Base-by-base conservation (phyloP, 2,888 invertebrate species). In the Dicycla oo region DNA sequence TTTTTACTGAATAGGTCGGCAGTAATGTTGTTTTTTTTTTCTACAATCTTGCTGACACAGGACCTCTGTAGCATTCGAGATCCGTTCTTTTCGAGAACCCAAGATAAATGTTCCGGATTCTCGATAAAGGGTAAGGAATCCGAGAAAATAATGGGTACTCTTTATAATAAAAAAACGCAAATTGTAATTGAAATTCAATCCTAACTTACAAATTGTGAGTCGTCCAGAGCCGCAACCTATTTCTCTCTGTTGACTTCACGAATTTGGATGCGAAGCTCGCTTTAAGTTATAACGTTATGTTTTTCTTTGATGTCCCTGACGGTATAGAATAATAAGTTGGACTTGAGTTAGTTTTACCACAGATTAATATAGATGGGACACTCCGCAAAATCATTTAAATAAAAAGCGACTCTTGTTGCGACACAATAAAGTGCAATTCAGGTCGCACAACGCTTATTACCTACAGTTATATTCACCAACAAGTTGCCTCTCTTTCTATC, bases 221-320 rank as follows among this genome's bases (percentile, higher is more conserved):
- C 23, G 34, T 20, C 51, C 54, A 49, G 47, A 51, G 30, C 34
- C 54, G 38, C n/a, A 72, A 72, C 53, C 49, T 69, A 57, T 62
- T 66, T 79, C 23, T 15, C 61, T 64, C 30, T 72, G 58, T 78
- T 67, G 58, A 78, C n/a, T 60, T 67, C 26, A 56, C 4, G n/a
- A 61, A 64, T 78, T 78, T 56, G 49, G 43, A 73, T 62, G 61
- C 34, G 51, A 51, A 64, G 78, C 60, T 78, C 54, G 57, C 67
- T 77, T 72, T 54, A 67, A 60, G 58, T 67, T 78, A 63, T 49
- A 78, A 54, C 43, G 63, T 78, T 56, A 70, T 47, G 77, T 77
- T 77, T 70, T 76, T 61, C 76, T 77, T 77, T 70, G 60, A 76
- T 45, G 61, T 43, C 26, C 20, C 49, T 10, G 23, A 69, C 60